Conservation (phyloP, 92 coral and sea anemone genomes). For the Metridium senile region DNA sequence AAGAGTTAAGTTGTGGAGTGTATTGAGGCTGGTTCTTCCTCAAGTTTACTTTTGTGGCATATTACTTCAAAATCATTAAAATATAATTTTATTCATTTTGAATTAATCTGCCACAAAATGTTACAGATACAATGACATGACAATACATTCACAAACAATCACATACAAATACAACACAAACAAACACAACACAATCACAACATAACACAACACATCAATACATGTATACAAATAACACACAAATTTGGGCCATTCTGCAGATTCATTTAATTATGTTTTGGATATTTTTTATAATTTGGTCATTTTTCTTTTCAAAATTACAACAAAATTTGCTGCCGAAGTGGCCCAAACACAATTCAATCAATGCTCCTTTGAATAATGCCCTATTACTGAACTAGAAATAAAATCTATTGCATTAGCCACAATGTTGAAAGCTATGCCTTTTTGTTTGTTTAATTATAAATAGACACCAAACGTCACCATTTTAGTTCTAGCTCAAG, state of each 20-base stretch:
- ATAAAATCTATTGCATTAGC: neutral
- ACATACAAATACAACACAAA: slow-evolving; percentile 20
- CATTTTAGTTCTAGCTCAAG: neutral
- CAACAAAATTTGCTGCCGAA: slow-evolving; percentile 10
- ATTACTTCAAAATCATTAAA: neutral
- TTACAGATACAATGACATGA: neutral
- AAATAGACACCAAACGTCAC: too few relatives aligned
- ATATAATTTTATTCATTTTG: neutral
- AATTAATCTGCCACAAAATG: neutral
- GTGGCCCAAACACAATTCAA: slow-evolving; percentile 25
- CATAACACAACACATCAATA: neutral
- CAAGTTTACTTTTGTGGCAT: neutral
- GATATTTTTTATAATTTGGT: neutral
- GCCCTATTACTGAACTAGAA: neutral
- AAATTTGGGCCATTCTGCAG: slow-evolving; percentile 32
- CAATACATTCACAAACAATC: slow-evolving; percentile 8
- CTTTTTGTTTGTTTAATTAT: neutral
- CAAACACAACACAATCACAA: slow-evolving; percentile 14
- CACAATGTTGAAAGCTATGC: neutral
- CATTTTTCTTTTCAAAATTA: neutral
- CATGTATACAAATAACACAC: slow-evolving; percentile 3
- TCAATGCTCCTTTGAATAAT: slow-evolving; percentile 3
- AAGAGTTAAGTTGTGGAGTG: neutral
- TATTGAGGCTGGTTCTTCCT: slow-evolving; percentile 21
- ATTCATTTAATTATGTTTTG: neutral